phyloP scores from a whole-genome alignment of 1,140 invertebrate genomes.

The Tenebrio molitor region DNA sequence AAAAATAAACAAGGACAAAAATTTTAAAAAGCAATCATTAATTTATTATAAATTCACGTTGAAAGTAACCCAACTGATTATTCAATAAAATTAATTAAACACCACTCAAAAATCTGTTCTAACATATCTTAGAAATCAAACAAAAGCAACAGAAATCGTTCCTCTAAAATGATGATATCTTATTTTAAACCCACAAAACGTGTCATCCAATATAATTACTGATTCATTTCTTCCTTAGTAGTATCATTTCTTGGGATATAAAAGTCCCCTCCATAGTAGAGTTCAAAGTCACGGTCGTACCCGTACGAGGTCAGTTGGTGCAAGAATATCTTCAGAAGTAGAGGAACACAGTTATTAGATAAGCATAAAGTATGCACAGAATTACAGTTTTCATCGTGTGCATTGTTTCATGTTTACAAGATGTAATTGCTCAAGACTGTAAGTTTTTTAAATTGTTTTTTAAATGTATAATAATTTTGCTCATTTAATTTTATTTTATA shows the following conservation, averaged over 20 bases:
- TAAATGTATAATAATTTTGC: background rate
- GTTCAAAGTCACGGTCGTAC: conserved; percentile 50
- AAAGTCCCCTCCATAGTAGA: conserved; percentile 40
- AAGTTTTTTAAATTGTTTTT: conserved; percentile 20
- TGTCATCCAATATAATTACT: background rate
- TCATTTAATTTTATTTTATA: conserved; percentile 2
- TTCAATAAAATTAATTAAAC: too few species aligned
- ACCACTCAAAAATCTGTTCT: too few species aligned
- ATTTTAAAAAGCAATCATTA: too few species aligned
- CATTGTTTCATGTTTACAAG: conserved; percentile 1
- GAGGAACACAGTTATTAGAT: conserved; percentile 21
- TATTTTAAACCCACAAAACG: too few species aligned
- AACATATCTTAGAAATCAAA: too few species aligned
- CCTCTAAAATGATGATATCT: too few species aligned
- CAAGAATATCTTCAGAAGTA: conserved; percentile 45
- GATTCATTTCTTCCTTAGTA: background rate
- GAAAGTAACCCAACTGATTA: too few species aligned
- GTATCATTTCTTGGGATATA: conserved; percentile 28
- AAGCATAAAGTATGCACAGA: conserved; percentile 25
- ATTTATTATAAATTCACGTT: too few species aligned
- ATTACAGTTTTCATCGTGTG: conserved; percentile 11
- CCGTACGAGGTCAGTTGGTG: conserved; percentile 49
- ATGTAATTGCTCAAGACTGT: conserved; percentile 20
- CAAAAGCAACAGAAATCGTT: too few species aligned
- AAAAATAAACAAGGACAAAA: too few species aligned